Evolutionary conservation across 2,797 vertebrate genomes (phyloP).

Genomic region (Kryptolebias ocellatus): DNA sequence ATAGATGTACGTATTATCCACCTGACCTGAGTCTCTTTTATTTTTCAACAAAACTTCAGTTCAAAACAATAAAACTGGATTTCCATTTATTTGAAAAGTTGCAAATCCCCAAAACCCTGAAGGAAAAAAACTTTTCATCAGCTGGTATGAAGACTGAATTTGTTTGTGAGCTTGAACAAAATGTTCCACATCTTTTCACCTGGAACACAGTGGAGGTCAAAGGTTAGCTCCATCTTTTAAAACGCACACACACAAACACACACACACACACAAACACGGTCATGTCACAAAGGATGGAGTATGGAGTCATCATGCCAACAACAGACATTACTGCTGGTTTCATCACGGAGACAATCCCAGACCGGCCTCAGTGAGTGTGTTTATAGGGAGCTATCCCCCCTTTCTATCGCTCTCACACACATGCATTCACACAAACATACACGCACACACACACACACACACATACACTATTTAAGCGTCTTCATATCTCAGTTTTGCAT

Average conservation of each 20-base stretch:
- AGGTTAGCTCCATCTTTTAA: constrained; percentile 24
- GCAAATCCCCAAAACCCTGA: neutral
- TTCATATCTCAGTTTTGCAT: constrained; percentile 66
- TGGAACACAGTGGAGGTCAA: constrained; percentile 29
- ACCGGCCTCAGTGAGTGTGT: constrained; percentile 57
- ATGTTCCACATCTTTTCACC: neutral
- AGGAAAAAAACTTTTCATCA: neutral
- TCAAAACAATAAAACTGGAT: neutral
- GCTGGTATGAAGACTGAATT: neutral
- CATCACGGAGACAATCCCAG: constrained; percentile 79
- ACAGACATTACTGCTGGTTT: constrained; percentile 79
- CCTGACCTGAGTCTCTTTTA: neutral
- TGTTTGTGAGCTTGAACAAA: neutral
- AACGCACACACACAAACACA: neutral
- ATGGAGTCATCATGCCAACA: constrained; percentile 77
- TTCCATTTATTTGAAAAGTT: neutral
- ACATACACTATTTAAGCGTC: constrained; percentile 46
- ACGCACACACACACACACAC: constrained; percentile 23
- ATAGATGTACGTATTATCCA: no score
- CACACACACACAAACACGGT: constrained; percentile 20
- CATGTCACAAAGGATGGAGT: constrained; percentile 71
- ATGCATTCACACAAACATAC: constrained; percentile 17
- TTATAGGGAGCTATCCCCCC: constrained; percentile 13
- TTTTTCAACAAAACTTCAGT: neutral
- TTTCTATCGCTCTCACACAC: neutral